Evolutionary conservation across 1,140 invertebrate species (phyloP), one percentile per base, ranked within the genome.

Genomic region (Neoseiulus cucumeris): DNA sequence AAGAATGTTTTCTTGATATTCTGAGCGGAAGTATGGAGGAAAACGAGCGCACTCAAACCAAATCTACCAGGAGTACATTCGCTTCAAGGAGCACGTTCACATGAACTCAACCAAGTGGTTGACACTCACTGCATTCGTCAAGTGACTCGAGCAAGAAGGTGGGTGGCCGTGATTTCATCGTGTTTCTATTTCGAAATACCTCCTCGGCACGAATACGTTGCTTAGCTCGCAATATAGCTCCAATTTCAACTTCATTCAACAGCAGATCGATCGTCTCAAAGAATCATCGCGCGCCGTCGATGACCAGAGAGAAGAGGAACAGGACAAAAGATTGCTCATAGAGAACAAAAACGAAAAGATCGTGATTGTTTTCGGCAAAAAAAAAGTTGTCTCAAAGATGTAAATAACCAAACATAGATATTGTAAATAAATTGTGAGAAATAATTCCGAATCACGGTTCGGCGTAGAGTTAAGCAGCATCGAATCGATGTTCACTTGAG

Each of bases 61-160:
- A 72, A 90, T 98, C 0, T 99, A 99, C 73, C 96, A 99, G 74
- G 94, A 98, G 70, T 98, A 98, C 70, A 99, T 98, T 68, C 80
- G 87, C 0, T 86, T 94, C 72, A 77, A 87, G 72, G 82, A 91
- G 70, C 95, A 99, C 74, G 76, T 97, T 5, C 96, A 99, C 72
- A 99, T 99, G 96, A 98, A 98, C 75, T 83, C 92, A 0, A 98
- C 96, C 0, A 82, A 85, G 68, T 99, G 96, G 95, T 82, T 91
- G 67, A 94, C 91, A 0, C 78, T 99, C 0, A 95, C 92, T 17
- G 91, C 86, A 7, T 98, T 96, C 80, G 86, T 98, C 0, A 91
- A 94, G 75, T 96, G 87, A 84, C 78, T 98, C 0, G 94, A 93
- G 0, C 77, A 84, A 64, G 84, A 87, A 71, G 80, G 77, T 72